A percentile compares a stretch with the other conserved stretches of the same genome.
phyloP scores from a whole-genome alignment of 2,113 vertebrate genomes.

The Oxyruncus cristatus region DNA sequence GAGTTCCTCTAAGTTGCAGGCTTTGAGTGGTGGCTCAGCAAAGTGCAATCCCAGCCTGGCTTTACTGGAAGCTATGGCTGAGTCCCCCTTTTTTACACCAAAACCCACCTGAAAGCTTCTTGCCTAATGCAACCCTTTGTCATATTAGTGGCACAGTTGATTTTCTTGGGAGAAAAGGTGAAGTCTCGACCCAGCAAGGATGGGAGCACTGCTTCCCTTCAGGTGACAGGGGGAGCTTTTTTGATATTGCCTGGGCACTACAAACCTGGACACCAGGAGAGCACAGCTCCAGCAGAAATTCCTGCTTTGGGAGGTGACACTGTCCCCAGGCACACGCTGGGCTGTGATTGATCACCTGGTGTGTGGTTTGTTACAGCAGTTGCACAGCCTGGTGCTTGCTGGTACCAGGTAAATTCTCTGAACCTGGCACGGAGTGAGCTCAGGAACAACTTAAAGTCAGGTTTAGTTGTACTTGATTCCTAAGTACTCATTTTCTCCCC shows the following conservation, averaged over 20 bases:
- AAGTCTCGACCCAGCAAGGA: background rate
- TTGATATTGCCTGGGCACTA: background rate
- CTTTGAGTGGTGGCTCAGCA: background rate
- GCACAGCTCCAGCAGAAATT: background rate
- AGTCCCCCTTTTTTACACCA: background rate
- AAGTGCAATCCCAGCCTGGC: background rate
- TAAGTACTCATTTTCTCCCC: background rate
- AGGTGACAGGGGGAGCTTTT: background rate
- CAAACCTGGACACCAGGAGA: fast-evolving
- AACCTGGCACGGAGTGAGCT: background rate
- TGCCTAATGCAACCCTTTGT: background rate
- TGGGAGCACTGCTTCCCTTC: background rate
- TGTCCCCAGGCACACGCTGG: background rate
- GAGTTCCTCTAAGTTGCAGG: background rate
- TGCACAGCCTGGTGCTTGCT: background rate
- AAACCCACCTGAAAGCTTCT: background rate
- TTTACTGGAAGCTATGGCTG: background rate
- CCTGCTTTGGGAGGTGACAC: background rate
- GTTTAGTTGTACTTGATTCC: background rate
- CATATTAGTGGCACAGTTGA: background rate
- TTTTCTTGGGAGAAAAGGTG: background rate
- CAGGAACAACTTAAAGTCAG: background rate
- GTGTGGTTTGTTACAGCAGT: background rate
- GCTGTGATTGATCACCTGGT: fast-evolving
- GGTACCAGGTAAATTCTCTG: background rate